Evolutionary conservation across 2,888 invertebrate species (phyloP).

Genomic region (Diadegma fenestrale): DNA sequence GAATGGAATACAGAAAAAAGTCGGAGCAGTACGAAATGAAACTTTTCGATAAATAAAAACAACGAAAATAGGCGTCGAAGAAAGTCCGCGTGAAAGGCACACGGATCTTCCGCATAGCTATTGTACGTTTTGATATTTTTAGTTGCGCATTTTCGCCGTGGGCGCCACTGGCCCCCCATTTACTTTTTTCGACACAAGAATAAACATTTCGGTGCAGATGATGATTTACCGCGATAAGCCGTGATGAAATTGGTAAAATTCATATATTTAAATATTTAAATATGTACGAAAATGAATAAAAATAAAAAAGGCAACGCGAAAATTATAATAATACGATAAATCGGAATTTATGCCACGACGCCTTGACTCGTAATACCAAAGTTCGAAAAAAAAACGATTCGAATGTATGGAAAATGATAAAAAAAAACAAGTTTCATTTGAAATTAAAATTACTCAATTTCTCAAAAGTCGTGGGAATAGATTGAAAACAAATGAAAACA

Average conservation of each 20-base stretch:
- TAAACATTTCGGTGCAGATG: background rate
- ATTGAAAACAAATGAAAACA: conserved; percentile 32
- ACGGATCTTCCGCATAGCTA: conserved; percentile 42
- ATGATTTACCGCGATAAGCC: background rate
- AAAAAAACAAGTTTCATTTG: background rate
- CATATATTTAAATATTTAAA: background rate
- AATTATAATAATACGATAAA: background rate
- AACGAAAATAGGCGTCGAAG: conserved; percentile 22
- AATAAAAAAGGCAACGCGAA: background rate
- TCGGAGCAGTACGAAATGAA: background rate
- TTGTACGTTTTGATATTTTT: conserved; percentile 64
- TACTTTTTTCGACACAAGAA: background rate
- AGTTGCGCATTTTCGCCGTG: conserved; percentile 11
- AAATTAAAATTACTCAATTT: background rate
- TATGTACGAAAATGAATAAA: background rate
- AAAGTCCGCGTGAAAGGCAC: conserved; percentile 58
- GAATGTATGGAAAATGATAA: background rate
- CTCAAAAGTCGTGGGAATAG: background rate
- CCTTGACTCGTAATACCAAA: background rate
- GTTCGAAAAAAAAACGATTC: background rate
- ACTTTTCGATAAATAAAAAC: background rate
- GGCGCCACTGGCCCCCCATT: background rate
- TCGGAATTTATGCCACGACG: background rate
- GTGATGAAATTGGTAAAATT: background rate
- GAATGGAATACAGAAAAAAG: conserved; percentile 10